phyloP scores from a whole-genome alignment of 1,140 invertebrate species.

The Panagrolaimus sp. region DNA sequence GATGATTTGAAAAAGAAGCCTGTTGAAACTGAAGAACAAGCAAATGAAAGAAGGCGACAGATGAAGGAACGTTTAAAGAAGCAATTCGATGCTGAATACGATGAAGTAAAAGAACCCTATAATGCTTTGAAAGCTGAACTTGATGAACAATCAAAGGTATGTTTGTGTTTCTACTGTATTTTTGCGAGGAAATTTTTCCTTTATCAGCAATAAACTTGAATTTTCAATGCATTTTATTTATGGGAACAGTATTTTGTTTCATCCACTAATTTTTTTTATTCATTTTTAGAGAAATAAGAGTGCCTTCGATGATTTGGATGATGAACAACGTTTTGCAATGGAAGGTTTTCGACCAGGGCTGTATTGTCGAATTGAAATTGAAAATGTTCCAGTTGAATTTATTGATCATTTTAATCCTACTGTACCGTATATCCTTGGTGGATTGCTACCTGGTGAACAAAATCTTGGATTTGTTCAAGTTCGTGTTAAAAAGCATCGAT shows the following conservation, averaged over 20 bases:
- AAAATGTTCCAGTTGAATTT: conserved; percentile 80
- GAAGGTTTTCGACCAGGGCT: conserved; percentile 91
- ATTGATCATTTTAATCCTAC: conserved; percentile 83
- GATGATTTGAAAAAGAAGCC: conserved; percentile 5
- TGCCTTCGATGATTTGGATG: conserved; percentile 84
- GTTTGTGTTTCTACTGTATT: too few relatives aligned
- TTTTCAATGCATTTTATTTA: too few relatives aligned
- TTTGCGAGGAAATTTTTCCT: too few relatives aligned
- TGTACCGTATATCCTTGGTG: conserved; percentile 86
- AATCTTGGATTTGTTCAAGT: conserved; percentile 85
- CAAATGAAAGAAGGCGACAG: conserved; percentile 71
- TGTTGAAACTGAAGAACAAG: conserved; percentile 48
- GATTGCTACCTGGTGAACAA: conserved; percentile 82
- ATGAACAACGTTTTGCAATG: conserved; percentile 75
- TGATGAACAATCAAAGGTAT: conserved; percentile 73
- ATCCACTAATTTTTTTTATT: too few relatives aligned
- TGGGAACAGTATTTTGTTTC: too few relatives aligned
- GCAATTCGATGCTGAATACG: conserved; percentile 89
- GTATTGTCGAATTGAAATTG: conserved; percentile 83
- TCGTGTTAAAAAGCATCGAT: conserved; percentile 88
- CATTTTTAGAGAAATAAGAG: conserved; percentile 71
- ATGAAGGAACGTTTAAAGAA: conserved; percentile 86
- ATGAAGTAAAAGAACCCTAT: conserved; percentile 73
- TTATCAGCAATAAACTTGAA: too few relatives aligned
- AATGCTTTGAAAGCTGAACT: conserved; percentile 83